Evolutionary conservation across 2,113 vertebrate species (phyloP).

Genomic region (Ellobius talpinus): DNA sequence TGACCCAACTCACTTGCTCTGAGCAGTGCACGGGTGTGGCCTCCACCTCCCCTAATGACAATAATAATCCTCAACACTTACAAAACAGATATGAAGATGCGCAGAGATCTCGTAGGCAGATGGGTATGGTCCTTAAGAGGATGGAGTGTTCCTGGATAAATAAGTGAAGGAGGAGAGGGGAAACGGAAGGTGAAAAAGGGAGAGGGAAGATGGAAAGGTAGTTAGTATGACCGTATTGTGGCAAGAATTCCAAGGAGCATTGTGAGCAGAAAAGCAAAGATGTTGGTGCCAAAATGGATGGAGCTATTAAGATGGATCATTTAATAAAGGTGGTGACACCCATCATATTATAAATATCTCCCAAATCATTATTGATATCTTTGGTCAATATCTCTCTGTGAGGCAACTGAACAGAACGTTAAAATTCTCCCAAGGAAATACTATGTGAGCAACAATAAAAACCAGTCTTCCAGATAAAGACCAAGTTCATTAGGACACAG

Average conservation of each 20-base stretch:
- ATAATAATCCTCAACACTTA: constrained; percentile 67
- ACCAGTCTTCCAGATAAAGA: constrained; percentile 2
- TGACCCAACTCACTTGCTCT: neutral
- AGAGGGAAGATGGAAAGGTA: neutral
- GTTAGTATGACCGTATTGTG: accelerated
- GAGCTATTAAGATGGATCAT: neutral
- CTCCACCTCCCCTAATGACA: constrained; percentile 65
- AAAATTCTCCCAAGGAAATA: neutral
- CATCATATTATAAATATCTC: neutral
- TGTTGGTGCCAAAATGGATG: neutral
- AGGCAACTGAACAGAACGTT: neutral
- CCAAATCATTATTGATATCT: neutral
- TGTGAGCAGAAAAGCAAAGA: neutral
- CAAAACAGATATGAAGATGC: constrained; percentile 68
- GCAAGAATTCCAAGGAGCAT: neutral
- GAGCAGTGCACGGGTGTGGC: constrained; percentile 71
- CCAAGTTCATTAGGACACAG: neutral
- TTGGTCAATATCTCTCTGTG: neutral
- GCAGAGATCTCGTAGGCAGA: constrained; percentile 11
- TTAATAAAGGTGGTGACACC: neutral
- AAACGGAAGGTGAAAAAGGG: too few relatives aligned
- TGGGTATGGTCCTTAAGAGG: neutral
- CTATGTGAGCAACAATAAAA: neutral
- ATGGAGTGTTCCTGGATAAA: neutral
- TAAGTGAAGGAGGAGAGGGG: neutral